Evolutionary conservation across 2,113 vertebrate genomes (phyloP), one percentile per base, ranked within the genome.

Genomic region (Cavia porcellus): DNA sequence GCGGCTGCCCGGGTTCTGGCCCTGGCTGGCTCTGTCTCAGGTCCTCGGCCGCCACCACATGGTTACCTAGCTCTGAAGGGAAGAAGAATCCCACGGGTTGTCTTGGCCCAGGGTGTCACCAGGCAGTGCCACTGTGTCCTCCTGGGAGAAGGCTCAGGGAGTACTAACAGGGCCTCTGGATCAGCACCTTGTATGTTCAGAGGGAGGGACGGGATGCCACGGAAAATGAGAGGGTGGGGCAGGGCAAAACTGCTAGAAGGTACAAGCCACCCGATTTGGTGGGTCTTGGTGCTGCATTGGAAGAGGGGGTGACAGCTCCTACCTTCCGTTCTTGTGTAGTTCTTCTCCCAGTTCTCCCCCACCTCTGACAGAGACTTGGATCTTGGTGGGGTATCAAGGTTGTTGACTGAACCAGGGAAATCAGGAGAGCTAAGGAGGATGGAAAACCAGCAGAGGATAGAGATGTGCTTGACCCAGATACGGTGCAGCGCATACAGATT

Each of bases 41-140:
- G 90, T 90, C 95, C 95, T 93, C 11, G 70, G 89, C 97, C 81
- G 94, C 96, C 95, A 82, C 96, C 93, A 24, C 97, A 92, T 68
- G 96, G 96, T 95, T 96, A 80, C 95, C 85, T 89, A 28, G 96
- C 88, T 94, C 59, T 0, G n/a, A 12, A 89, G 77, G 80, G 66
- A 96, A 64, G 94, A 81, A 82, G 55, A 75, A 86, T 90, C 82
- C 62, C 85, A 84, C 3, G 28, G 82, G 66, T 90, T 28, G 55
- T 66, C 80, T 72, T 68, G 72, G 89, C 91, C 25, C 80, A 2
- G 25, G 3, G 80, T 68, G 68, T 80, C 96, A 75, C 30, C 90
- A 47, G 75, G 70, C 64, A 79, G 55, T 75, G 80, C 66, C 91
- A 24, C 79, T 3, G 79, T 50, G 86, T 66, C 75, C 47, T 8